These are phyloP conservation scores for Lynx canadensis DNA, from an alignment of 2,113 vertebrate genomes.

Conservation along the genomic window DNA sequence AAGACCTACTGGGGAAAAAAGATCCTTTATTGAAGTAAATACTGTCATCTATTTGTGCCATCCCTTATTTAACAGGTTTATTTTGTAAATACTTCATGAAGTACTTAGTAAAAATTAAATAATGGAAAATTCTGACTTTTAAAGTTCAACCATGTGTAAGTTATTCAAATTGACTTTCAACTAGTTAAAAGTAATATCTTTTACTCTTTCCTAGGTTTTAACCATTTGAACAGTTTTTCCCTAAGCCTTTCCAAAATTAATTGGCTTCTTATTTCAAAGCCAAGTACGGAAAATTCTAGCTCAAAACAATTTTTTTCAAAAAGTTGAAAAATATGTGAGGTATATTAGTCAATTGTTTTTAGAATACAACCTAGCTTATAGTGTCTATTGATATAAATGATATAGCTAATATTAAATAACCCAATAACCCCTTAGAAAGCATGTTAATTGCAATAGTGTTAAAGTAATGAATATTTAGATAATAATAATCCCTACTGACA, in stretches of 20 bases:
- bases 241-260: slow-evolving; percentile 72
- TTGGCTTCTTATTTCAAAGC: slow-evolving; percentile 64
- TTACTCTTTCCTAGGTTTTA: slow-evolving; percentile 68
- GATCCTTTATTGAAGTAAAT: slow-evolving; percentile 11
- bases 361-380: neutral
- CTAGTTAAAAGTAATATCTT: slow-evolving; percentile 63
- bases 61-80: slow-evolving; percentile 58
- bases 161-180: slow-evolving; percentile 70
- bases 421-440: neutral
- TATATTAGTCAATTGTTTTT: neutral
- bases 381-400: neutral
- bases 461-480: neutral
- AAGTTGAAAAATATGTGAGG: slow-evolving; percentile 39
- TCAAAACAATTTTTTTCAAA: slow-evolving; percentile 59
- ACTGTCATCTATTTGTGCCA: slow-evolving; percentile 38
- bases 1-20: slow-evolving; percentile 4
- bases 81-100: slow-evolving; percentile 67
- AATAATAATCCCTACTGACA: neutral
- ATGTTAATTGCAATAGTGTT: neutral
- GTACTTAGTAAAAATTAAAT: slow-evolving; percentile 43
- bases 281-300: slow-evolving; percentile 72
- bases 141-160: slow-evolving; percentile 68
- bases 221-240: slow-evolving; percentile 78
- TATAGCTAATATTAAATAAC: neutral
- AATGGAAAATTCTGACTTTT: slow-evolving; percentile 78